Evolutionary conservation across 2,888 invertebrate species (phyloP), one percentile per base, ranked within the genome.

Genomic region (Zele albiditarsus): DNA sequence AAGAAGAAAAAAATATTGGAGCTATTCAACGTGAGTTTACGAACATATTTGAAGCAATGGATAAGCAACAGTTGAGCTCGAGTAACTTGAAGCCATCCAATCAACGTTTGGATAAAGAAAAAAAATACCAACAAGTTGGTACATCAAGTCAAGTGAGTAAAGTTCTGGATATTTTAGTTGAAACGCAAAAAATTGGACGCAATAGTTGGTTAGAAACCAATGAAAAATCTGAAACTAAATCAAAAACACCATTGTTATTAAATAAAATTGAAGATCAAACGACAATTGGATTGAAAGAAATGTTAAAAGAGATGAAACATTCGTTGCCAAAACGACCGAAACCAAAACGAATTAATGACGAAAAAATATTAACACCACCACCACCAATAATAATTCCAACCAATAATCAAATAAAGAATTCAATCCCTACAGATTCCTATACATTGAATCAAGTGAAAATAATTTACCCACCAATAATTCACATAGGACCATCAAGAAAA

Each of bases 281-380:
- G 20, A 85, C 84, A 25, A 73, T 78, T 23, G 86, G 89, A 85
- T 89, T 94, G 33, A 93, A 93, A 85, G 93, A 94, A 88, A 93
- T 94, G 92, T 87, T 94, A 78, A 94, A 94, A 83, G 94, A 94
- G 90, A 94, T 94, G 93, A 94, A 94, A 88, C 92, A 94, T 86
- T 94, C 94, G 14, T 89, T 95, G 77, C 94, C 94, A 0, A 93
- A 92, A 84, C 91, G 92, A 80, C 86, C 91, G 28, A 92, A 91
- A 80, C 88, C 89, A 42, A 90, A 81, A 25, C 84, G 81, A 77
- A 14, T 38, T 2, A 63, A 73, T 10, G 66, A 72, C 33, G 77
- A 81, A 25, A 67, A 73, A 27, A 67, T 76, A 67, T 23, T 69
- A 25, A 23, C 66, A 27, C 14, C 69, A 20, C 23, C 49, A 23